Evolutionary conservation across 2,888 invertebrate genomes (phyloP).

Genomic region (Cancer borealis): DNA sequence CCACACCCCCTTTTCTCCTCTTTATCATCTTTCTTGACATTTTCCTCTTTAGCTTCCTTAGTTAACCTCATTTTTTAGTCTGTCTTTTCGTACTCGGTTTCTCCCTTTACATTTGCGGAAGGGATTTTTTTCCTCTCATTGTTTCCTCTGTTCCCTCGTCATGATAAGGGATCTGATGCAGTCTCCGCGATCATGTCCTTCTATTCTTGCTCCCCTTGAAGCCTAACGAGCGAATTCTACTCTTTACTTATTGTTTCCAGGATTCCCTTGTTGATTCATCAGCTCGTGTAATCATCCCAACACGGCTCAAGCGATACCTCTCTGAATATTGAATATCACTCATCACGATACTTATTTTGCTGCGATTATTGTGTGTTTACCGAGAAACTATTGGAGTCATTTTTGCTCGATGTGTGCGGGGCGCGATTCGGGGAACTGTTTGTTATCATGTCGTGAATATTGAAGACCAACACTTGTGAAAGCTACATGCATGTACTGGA

Average conservation of each 20-base stretch:
- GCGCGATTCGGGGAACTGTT: background rate
- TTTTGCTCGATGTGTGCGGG: background rate
- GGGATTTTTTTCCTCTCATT: too few relatives aligned
- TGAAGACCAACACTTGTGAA: background rate
- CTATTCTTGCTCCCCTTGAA: background rate
- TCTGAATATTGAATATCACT: background rate
- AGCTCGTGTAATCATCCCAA: background rate
- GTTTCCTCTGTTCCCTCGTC: too few relatives aligned
- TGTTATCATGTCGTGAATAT: background rate
- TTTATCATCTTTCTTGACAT: background rate
- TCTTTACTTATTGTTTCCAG: background rate
- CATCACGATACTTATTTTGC: background rate
- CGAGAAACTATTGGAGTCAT: background rate
- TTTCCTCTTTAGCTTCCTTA: background rate
- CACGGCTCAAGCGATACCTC: background rate
- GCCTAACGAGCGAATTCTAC: background rate
- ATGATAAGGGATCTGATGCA: background rate
- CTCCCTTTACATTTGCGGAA: too few relatives aligned
- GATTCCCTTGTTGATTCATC: background rate
- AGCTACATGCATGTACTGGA: background rate
- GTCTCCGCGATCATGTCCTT: background rate
- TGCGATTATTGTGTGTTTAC: conserved; percentile 20
- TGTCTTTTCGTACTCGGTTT: background rate
- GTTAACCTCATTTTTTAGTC: background rate
- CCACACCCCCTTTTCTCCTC: background rate